A percentile compares a stretch with the other conserved stretches of the same genome.
Evolutionary conservation across 2,113 vertebrate species (phyloP).

Genomic region (Serilophus lunatus): DNA sequence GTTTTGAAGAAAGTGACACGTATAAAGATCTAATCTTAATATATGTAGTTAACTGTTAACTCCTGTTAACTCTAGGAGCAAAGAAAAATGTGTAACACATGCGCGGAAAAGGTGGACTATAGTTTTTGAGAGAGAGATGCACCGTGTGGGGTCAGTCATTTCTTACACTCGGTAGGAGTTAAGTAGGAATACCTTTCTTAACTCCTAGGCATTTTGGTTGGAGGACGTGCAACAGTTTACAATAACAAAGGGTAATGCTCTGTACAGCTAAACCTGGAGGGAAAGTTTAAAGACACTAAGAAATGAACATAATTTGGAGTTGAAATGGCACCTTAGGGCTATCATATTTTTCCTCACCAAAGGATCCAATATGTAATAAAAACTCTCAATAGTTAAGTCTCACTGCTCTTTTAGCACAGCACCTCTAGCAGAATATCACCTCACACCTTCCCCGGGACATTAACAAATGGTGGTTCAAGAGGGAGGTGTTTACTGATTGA

Average conservation of each 20-base stretch:
- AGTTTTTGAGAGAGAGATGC: neutral
- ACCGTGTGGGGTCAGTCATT: neutral
- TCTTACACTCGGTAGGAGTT: neutral
- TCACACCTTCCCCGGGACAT: neutral
- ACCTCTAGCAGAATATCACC: neutral
- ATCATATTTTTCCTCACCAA: neutral
- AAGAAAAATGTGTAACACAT: neutral
- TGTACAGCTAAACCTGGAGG: neutral
- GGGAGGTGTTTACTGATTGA: neutral
- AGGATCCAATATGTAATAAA: neutral
- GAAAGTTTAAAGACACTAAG: neutral
- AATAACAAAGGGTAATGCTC: neutral
- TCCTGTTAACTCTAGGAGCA: neutral
- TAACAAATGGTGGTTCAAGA: neutral
- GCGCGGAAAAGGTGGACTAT: accelerated
- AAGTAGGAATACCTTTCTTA: neutral
- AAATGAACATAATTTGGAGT: neutral
- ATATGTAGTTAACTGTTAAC: too few species aligned
- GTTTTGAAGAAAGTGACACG: neutral
- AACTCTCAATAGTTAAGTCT: neutral
- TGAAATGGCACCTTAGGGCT: neutral
- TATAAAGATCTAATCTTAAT: neutral
- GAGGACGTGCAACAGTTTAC: neutral
- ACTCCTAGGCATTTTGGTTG: neutral
- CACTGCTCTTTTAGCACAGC: neutral